phyloP scores from a whole-genome alignment of 2,888 invertebrate genomes.

The Marasmarcha lunaedactyla region DNA sequence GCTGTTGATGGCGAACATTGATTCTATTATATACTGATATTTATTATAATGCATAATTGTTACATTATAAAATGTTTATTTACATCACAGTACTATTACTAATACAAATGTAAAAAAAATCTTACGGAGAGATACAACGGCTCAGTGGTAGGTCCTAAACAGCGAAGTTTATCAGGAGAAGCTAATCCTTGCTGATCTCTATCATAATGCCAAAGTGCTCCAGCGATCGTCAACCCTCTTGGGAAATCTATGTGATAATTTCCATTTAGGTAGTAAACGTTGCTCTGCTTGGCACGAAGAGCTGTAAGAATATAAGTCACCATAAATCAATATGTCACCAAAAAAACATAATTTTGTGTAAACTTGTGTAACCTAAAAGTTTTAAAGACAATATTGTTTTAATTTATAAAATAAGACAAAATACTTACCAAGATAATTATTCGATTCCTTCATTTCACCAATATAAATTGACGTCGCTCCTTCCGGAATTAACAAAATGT shows the following conservation, averaged over 20 bases:
- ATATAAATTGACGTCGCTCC: slow-evolving; percentile 93
- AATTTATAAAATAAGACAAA: no score
- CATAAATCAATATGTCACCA: no score
- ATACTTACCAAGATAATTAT: slow-evolving; percentile 86
- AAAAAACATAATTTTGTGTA: no score
- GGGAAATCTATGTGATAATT: slow-evolving; percentile 95
- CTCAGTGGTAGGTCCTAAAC: slow-evolving; percentile 92
- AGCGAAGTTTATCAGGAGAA: slow-evolving; percentile 86
- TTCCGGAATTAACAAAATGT: slow-evolving; percentile 88
- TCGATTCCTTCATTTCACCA: slow-evolving; percentile 82
- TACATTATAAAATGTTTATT: no score
- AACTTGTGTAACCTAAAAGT: no score
- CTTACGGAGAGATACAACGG: slow-evolving; percentile 84
- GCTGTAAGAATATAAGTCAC: slow-evolving; percentile 66
- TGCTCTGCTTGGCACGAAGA: slow-evolving; percentile 79
- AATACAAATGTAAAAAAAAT: no score
- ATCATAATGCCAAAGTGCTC: slow-evolving; percentile 89
- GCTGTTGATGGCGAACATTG: slow-evolving; percentile 54
- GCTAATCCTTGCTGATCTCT: slow-evolving; percentile 83
- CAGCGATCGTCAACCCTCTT: slow-evolving; percentile 81
- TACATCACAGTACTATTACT: no score
- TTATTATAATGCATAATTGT: no score
- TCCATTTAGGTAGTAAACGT: slow-evolving; percentile 92
- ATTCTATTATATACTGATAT: no score
- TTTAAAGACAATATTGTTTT: no score